Conservation (phyloP, 1,140 invertebrate species). For the Meloidogyne exigua region DNA sequence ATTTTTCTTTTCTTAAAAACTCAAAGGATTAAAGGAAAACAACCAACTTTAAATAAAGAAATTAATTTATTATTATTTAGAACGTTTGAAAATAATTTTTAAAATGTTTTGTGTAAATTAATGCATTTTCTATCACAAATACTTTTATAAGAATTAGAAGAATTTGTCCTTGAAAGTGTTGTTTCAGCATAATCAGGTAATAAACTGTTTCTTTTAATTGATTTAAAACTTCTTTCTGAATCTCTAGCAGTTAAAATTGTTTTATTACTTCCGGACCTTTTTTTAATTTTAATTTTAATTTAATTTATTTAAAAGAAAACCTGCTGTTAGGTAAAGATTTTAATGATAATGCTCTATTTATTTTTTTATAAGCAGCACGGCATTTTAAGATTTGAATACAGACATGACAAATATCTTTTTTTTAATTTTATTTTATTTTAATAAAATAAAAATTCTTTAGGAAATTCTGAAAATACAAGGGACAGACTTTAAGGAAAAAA, state of each 20-base stretch:
- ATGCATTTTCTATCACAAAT: background rate
- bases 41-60: too few species aligned
- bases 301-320: background rate
- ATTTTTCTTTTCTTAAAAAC: too few species aligned
- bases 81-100: too few species aligned
- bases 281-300: background rate
- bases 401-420: constrained; percentile 50
- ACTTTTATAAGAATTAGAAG: background rate
- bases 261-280: constrained; percentile 27
- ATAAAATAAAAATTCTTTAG: too few species aligned
- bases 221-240: background rate
- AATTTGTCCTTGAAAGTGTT: background rate
- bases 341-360: constrained; percentile 15
- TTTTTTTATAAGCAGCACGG: background rate
- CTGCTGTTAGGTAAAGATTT: constrained; percentile 23
- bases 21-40: too few species aligned
- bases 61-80: too few species aligned
- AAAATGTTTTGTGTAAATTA: background rate
- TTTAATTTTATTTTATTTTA: too few species aligned
- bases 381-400: constrained; percentile 49
- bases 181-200: background rate
- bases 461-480: too few species aligned
- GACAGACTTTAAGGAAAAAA: too few species aligned
- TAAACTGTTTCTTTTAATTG: background rate
- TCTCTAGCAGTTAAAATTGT: constrained; percentile 17